Evolutionary conservation across 2,888 invertebrate species (phyloP).

Genomic region (Drosophila prolongata): DNA sequence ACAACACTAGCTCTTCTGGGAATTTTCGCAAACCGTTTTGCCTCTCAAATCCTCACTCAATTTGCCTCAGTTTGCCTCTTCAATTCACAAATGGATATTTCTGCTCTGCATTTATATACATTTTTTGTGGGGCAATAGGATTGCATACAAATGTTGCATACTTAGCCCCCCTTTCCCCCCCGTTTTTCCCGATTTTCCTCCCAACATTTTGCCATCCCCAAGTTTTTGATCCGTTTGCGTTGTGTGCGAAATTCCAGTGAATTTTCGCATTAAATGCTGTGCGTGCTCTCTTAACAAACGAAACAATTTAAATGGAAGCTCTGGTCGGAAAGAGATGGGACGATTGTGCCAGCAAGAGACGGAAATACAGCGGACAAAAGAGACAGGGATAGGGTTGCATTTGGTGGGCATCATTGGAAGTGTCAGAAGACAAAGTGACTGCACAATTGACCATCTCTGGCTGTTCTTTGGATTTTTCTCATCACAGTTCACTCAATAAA

Average conservation of each 20-base stretch:
- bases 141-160: slow-evolving; percentile 22
- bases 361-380: not conserved
- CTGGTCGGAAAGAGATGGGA: not conserved
- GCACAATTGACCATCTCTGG: slow-evolving; percentile 24
- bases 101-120: slow-evolving; percentile 6
- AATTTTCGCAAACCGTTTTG: slow-evolving; percentile 2
- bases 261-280: slow-evolving; percentile 23
- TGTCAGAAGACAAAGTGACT: slow-evolving; percentile 29
- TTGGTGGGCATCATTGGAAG: slow-evolving; percentile 15
- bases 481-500: slow-evolving; percentile 42
- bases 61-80: slow-evolving; percentile 17
- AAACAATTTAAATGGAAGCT: slow-evolving; percentile 22
- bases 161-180: not conserved
- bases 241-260: slow-evolving; percentile 6
- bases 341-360: not conserved
- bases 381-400: slow-evolving; percentile 1
- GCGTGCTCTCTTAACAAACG: slow-evolving; percentile 17
- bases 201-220: not conserved
- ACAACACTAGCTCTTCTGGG: slow-evolving; percentile 2
- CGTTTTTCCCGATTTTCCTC: not conserved
- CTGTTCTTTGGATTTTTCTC: slow-evolving; percentile 6
- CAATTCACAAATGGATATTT: slow-evolving; percentile 19
- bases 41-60: slow-evolving; percentile 2
- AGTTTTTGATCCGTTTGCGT: slow-evolving; percentile 9
- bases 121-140: slow-evolving; percentile 5